Evolutionary conservation across 2,113 vertebrate species (phyloP).

Genomic region (Tichodroma muraria): DNA sequence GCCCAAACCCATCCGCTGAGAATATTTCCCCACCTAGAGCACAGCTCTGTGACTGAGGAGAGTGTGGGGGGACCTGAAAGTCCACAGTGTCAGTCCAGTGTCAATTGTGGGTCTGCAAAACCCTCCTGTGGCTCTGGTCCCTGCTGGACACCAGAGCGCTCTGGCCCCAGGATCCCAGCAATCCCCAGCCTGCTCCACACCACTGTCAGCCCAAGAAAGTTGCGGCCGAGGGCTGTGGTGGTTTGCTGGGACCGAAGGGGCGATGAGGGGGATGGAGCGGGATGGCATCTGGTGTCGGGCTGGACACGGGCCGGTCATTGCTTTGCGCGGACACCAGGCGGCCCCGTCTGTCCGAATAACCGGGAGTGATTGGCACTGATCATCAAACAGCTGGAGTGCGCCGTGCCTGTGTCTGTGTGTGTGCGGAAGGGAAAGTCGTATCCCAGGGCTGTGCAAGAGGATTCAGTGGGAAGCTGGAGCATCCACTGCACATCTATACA

Average conservation of each 20-base stretch:
- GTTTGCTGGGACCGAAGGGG: not conserved
- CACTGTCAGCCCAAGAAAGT: rapidly evolving
- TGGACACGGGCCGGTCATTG: not conserved
- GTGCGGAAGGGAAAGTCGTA: not conserved
- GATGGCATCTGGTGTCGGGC: rapidly evolving
- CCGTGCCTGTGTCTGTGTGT: rapidly evolving
- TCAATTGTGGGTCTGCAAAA: not conserved
- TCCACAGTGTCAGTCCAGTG: not conserved
- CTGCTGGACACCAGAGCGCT: rapidly evolving
- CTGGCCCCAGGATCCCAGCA: not conserved
- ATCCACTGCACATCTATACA: not conserved
- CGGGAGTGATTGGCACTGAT: not conserved
- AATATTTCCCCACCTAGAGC: not conserved
- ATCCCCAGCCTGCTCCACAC: not conserved
- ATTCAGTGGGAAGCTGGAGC: not conserved
- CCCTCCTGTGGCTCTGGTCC: not conserved
- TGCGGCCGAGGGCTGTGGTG: rapidly evolving
- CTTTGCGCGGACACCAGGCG: not conserved
- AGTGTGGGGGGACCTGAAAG: rapidly evolving
- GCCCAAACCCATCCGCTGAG: rapidly evolving
- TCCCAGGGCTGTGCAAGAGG: not conserved
- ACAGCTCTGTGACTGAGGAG: not conserved
- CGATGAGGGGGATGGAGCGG: rapidly evolving
- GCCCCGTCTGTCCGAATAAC: not conserved
- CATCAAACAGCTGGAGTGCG: not conserved